Percentiles rank a stretch among this genome's conserved stretches.
Conservation (phyloP, 2,113 vertebrate genomes). For the Ancistrus triradiatus region DNA sequence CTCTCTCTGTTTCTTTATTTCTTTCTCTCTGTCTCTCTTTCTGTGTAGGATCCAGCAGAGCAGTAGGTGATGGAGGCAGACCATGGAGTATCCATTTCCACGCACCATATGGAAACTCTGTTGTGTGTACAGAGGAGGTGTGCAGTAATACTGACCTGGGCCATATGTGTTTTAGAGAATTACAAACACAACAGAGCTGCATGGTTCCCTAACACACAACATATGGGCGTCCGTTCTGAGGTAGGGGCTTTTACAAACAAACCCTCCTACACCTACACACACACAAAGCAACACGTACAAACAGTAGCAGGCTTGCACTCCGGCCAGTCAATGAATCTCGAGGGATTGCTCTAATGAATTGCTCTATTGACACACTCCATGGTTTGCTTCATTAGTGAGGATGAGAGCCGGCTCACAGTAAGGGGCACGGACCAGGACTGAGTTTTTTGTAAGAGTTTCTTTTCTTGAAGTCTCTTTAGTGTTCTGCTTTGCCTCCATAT, state of each 20-base stretch:
- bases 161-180: constrained; percentile 81
- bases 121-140: constrained; percentile 83
- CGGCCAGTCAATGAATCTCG: constrained; percentile 61
- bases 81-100: constrained; percentile 76
- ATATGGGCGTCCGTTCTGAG: constrained; percentile 78
- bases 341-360: constrained; percentile 84
- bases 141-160: constrained; percentile 85
- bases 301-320: constrained; percentile 37
- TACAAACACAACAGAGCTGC: constrained; percentile 71
- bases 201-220: constrained; percentile 79
- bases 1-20: neutral
- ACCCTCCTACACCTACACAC: constrained; percentile 21
- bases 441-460: constrained; percentile 10
- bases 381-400: constrained; percentile 78
- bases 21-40: constrained; percentile 11
- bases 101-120: constrained; percentile 89
- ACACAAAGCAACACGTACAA: neutral
- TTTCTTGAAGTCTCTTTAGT: constrained; percentile 22
- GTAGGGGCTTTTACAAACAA: constrained; percentile 61
- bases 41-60: constrained; percentile 50
- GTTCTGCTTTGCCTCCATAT: constrained; percentile 11
- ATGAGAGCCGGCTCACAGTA: constrained; percentile 61
- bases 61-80: constrained; percentile 70
- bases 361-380: constrained; percentile 80
- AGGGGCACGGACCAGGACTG: constrained; percentile 6